A percentile compares a stretch with the other conserved stretches of the same genome.
Conservation (phyloP, 1,140 invertebrate species). For the Yoshiicerus persimilis region DNA sequence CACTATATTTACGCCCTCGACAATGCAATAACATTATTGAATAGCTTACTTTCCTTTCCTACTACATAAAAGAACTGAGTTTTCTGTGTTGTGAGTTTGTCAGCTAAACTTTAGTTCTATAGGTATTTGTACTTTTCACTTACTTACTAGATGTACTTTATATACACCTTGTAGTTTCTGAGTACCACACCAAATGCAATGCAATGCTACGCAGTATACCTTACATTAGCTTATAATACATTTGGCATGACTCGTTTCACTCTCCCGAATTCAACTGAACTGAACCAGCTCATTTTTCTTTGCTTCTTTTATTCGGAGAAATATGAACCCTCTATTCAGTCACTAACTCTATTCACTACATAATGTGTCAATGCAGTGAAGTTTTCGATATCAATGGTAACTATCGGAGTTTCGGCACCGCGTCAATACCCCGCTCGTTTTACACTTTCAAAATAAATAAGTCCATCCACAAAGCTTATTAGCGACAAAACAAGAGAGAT, state of each 20-base stretch:
- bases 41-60: neutral
- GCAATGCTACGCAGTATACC: no score
- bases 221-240: slow-evolving; percentile 7
- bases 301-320: slow-evolving; percentile 14
- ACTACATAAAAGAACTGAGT: neutral
- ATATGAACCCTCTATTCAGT: slow-evolving; percentile 12
- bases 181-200: no score
- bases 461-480: neutral
- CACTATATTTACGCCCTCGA: neutral
- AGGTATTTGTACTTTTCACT: neutral
- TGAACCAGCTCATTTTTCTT: slow-evolving; percentile 3
- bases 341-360: neutral
- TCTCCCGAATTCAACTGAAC: neutral
- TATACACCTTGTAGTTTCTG: neutral
- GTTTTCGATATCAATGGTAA: slow-evolving; percentile 10
- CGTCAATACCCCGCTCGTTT: neutral
- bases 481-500: neutral
- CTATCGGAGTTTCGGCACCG: slow-evolving; percentile 5
- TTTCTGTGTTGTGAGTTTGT: neutral
- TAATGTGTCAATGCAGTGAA: neutral
- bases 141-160: neutral
- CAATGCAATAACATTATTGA: neutral
- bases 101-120: neutral
- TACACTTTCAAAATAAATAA: neutral
- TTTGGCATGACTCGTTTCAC: slow-evolving; percentile 5